Conservation (phyloP, 2,113 vertebrate genomes). For the Turdus rufiventris region DNA sequence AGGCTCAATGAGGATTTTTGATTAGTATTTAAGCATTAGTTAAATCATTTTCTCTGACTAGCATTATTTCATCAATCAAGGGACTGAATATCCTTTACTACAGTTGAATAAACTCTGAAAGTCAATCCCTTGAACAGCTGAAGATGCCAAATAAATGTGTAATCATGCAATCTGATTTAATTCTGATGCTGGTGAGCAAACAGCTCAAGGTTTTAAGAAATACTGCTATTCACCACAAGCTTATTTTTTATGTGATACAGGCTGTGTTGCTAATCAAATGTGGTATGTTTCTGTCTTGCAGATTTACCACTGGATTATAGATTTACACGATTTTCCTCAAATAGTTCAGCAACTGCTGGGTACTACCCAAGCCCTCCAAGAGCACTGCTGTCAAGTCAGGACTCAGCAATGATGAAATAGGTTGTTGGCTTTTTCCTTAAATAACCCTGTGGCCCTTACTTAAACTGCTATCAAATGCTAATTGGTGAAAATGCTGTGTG, state of each 20-base stretch:
- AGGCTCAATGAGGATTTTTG: not conserved
- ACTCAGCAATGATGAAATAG: slow-evolving; percentile 60
- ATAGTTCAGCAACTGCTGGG: slow-evolving; percentile 82
- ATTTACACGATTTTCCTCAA: slow-evolving; percentile 87
- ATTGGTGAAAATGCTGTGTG: slow-evolving; percentile 41
- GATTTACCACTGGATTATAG: slow-evolving; percentile 93
- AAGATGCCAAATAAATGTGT: slow-evolving; percentile 19
- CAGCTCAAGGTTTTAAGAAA: slow-evolving; percentile 44
- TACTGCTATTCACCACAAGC: not conserved
- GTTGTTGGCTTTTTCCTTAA: not conserved
- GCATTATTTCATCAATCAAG: not conserved
- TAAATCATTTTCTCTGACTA: not conserved
- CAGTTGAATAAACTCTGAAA: not conserved
- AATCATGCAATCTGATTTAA: slow-evolving; percentile 18
- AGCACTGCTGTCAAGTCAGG: slow-evolving; percentile 76
- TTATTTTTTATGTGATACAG: slow-evolving; percentile 25
- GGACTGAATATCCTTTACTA: not conserved
- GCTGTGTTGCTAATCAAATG: slow-evolving; percentile 49
- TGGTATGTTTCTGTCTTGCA: slow-evolving; percentile 64
- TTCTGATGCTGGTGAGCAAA: slow-evolving; percentile 12
- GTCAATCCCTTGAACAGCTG: slow-evolving; percentile 4
- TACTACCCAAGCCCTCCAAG: slow-evolving; percentile 90
- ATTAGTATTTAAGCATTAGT: not conserved
- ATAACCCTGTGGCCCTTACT: not conserved
- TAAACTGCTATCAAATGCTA: slow-evolving; percentile 43